Evolutionary conservation across 2,113 vertebrate species (phyloP).

Genomic region (Otolemur garnettii): DNA sequence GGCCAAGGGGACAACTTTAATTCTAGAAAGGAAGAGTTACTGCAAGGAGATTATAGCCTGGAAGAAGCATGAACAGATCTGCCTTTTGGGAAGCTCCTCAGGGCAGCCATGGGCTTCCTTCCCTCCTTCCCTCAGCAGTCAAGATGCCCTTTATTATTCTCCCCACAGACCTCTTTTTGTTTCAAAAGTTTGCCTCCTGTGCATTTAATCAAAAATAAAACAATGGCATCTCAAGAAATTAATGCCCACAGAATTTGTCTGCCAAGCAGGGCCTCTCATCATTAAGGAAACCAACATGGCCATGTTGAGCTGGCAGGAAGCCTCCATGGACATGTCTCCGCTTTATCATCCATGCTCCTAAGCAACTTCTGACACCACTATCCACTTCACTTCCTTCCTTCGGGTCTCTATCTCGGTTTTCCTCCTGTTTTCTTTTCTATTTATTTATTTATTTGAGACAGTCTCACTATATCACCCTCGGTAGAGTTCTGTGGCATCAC

Average conservation of each 20-base stretch:
- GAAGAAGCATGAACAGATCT: neutral
- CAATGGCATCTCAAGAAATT: neutral
- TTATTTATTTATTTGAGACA: too few relatives aligned
- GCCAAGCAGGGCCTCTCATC: neutral
- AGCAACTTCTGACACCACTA: neutral
- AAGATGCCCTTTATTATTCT: neutral
- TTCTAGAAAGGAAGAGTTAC: neutral
- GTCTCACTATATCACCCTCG: too few relatives aligned
- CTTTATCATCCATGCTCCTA: neutral
- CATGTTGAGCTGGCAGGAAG: neutral
- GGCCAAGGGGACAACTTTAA: neutral
- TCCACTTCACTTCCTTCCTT: neutral
- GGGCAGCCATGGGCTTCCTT: neutral
- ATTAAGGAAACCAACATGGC: neutral
- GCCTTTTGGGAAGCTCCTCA: neutral
- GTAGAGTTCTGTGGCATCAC: too few relatives aligned
- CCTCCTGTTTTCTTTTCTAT: too few relatives aligned
- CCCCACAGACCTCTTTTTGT: rapidly evolving
- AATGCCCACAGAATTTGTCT: rapidly evolving
- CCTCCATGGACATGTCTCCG: neutral
- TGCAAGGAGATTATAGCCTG: neutral
- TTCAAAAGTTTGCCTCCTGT: neutral
- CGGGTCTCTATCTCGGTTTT: neutral
- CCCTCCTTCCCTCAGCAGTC: neutral
- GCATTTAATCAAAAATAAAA: neutral